Base-by-base conservation (phyloP, 2,888 invertebrate genomes). In the Habrosyne pyritoides region DNA sequence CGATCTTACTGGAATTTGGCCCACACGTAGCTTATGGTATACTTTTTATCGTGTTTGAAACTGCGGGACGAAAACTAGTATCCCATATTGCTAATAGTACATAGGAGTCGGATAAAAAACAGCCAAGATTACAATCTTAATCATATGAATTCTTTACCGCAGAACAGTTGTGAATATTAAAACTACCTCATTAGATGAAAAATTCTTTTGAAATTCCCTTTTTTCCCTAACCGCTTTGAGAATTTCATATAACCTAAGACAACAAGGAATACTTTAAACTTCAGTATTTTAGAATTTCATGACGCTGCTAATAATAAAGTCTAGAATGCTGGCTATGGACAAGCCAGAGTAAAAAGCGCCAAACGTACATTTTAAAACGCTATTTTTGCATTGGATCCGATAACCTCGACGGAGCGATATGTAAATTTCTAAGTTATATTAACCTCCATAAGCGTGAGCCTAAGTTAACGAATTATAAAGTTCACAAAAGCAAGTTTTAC, bases 391-490 rank as follows among this genome's bases (percentile, higher is more conserved):
- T 50, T 28, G 30, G 28, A 28, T 24, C 49, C 50, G 33, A 53
- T 53, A 53, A 10, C 28, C 7, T 21, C 33, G 47, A 48, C 53
- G 28, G 14, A 30, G 47, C 47, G 10, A 26, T 48, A 47, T 48
- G 47, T 53, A 26, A 46, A 53, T 47, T 46, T 36, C 24, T n/a
- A 53, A 8, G n/a, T 33, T 33, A 48, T 12, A n/a, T 28, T 28
- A 50, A 18, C 33, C 46, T 26, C 59, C 54, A 53, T 56, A 54
- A 60, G 59, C 60, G 59, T 53, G 52, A 59, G 59, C 58, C 60
- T 61, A 66, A 70, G 24, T 63, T 58, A 64, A 66, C 62, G 56
- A 70, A 71, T 71, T 66, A 68, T 60, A 30, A 30, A 18, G 30
- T 28, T 50, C 18, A 28, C 14, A 62, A 64, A 64, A 64, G 66